Evolutionary conservation across 2,113 vertebrate species (phyloP).

Genomic region (Gila orcuttii): DNA sequence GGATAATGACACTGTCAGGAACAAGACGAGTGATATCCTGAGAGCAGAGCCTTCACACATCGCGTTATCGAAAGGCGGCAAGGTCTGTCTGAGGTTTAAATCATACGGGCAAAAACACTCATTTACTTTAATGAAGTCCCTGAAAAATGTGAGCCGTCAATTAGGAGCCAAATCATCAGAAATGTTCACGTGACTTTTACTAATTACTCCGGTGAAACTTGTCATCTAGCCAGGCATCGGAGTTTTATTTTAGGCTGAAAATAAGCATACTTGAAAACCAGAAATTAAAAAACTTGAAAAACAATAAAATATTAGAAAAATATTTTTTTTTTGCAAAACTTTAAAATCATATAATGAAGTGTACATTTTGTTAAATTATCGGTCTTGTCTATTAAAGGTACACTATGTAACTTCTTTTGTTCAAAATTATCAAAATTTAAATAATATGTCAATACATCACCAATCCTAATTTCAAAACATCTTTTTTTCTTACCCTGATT

Average conservation of each 20-base stretch:
- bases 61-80: slow-evolving; percentile 16
- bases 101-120: slow-evolving; percentile 52
- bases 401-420: no score
- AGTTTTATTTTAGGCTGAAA: background rate
- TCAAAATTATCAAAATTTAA: no score
- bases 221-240: background rate
- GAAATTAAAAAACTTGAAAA: background rate
- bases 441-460: no score
- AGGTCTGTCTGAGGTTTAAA: slow-evolving; percentile 54
- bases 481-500: no score
- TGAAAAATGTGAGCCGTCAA: slow-evolving; percentile 57
- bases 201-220: slow-evolving; percentile 28
- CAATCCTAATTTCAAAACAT: no score
- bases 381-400: background rate
- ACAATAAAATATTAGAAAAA: no score
- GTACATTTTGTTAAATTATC: background rate
- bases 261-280: background rate
- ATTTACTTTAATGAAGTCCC: slow-evolving; percentile 61
- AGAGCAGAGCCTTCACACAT: slow-evolving; percentile 73
- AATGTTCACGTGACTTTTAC: slow-evolving; percentile 20
- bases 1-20: slow-evolving; percentile 83
- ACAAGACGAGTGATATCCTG: slow-evolving; percentile 79
- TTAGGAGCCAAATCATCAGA: slow-evolving; percentile 51
- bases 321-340: background rate
- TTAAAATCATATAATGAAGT: background rate